A percentile compares a stretch with the other conserved stretches of the same genome.
These are phyloP conservation scores for Gambusia yucatana DNA, from an alignment of 2,797 vertebrate genomes.

Conservation along the genomic window DNA sequence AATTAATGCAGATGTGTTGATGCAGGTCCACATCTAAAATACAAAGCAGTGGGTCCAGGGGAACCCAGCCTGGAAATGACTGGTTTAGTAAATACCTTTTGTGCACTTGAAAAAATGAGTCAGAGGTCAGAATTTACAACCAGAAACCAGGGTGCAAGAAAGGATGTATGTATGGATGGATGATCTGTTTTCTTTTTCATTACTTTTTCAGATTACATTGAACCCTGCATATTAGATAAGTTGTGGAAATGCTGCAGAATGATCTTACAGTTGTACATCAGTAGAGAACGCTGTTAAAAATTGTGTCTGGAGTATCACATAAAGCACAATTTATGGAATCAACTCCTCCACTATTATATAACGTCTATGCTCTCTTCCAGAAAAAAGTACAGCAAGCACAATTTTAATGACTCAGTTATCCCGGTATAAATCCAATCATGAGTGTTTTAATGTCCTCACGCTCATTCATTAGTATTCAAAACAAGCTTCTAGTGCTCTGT, in stretches of 20 bases:
- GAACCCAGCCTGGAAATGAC: no score
- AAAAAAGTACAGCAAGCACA: constrained; percentile 48
- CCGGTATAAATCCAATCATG: constrained; percentile 32
- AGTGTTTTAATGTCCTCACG: constrained; percentile 23
- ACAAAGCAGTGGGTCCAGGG: no score
- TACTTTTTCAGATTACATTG: neutral
- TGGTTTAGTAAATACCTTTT: neutral
- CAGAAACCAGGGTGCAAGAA: neutral
- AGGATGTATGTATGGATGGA: neutral
- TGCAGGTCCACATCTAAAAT: neutral
- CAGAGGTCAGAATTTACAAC: neutral
- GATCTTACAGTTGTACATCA: constrained; percentile 19
- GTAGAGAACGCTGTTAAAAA: constrained; percentile 23
- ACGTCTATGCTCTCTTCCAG: constrained; percentile 23
- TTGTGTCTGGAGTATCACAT: constrained; percentile 10
- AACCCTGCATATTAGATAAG: constrained; percentile 13
- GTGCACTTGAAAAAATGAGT: neutral
- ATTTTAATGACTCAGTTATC: constrained; percentile 51
- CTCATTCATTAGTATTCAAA: constrained; percentile 53
- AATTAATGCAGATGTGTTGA: neutral
- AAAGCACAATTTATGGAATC: constrained; percentile 29
- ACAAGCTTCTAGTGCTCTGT: constrained; percentile 45
- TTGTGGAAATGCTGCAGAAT: constrained; percentile 34
- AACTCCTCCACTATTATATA: neutral
- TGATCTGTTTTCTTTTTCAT: neutral